Base-by-base conservation (phyloP, 2,888 invertebrate species). In the Drosophila percnosoma region DNA sequence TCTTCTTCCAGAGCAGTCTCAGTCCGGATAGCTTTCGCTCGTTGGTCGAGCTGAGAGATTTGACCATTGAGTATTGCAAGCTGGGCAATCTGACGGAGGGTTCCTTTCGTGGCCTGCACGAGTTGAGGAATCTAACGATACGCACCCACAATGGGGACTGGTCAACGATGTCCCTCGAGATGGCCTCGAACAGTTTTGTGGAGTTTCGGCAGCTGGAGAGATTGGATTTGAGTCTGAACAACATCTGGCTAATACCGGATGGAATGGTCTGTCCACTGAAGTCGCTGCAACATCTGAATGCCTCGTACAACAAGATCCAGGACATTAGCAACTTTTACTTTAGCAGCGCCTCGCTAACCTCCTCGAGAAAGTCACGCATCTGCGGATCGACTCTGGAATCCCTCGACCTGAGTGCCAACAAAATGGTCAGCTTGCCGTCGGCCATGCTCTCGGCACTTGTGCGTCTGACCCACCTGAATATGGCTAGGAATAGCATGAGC, bases 291-390 rank as follows among this genome's bases (percentile, higher is more conserved):
- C 95, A 95, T 83, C 93, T 98, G 80, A 98, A 98, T 92, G 95
- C 98, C 72, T 97, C 97, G 60, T 95, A 96, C 88, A 98, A 98
- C 93, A 95, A 97, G 87, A 94, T 98, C 63, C 97, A 97, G 94
- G 98, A 98, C 92, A 96, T 98, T 60, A 95, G 95, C 91, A 97
- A 97, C 93, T 94, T 98, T 81, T 97, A 97, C 73, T 97, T 97
- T 91, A 95, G 97, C 91, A 95, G 97, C 91, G 97, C 97, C 90
- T 95, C 92, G 69, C 75, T 92, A 24, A 45, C 45, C 42, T 91
- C 90, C 53, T 91, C 92, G 0, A 95, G 92, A n/a, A 92, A 92
- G 68, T 91, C 93, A 15, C 90, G 92, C 4, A 92, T 92, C n/a
- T 93, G 93, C 65, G 93, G 93, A 49, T 87, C 97, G 90, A 96